Evolutionary conservation across 2,113 vertebrate genomes (phyloP), one percentile per base, ranked within the genome.

Genomic region (Candoia aspera): DNA sequence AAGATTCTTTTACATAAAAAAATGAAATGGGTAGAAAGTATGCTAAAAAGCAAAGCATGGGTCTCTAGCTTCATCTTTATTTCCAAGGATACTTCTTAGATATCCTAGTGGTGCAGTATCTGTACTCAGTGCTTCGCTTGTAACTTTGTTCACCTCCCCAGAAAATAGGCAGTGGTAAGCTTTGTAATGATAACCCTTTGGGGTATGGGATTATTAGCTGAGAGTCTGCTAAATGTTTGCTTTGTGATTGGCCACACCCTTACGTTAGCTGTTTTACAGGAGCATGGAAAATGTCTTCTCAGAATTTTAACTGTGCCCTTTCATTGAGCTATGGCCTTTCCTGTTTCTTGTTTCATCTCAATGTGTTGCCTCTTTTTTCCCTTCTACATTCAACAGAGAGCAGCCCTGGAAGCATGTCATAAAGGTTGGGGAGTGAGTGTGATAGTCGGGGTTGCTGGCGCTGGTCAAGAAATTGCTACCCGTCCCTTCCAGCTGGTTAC

Each of bases 401-500:
- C 98, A 58, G 98, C 98, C 1, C 95, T 98, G 87, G 98, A 98
- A 96, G 97, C 98, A 0, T 98, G 97, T 92, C 98, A 98, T 96
- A 98, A 98, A 94, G 98, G 98, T 93, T 98, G 98, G 98, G 98
- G 98, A 21, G 93, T 97, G 92, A 98, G 98, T 0, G 98, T 98
- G 91, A 96, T 98, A 83, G 96, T 98, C 0, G 98, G 98, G 46
- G 98, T 98, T 1, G 98, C 98, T 87, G 98, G 95, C 46, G 68
- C 97, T 2, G 98, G 98, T 4, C 96, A 98, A 90, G 98, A 98
- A 90, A 98, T 98, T 6, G 33, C 98, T 86, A 98, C 98, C 1
- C 97, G 98, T 49, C 98, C 98, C 0, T 98, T 98, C 97, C 98
- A 98, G 92, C 96, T 98, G 0, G 98, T 98, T 11, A 98, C 98